These are phyloP conservation scores for Himalopsyche anomala DNA, from an alignment of 2,888 invertebrate genomes.

Conservation along the genomic window DNA sequence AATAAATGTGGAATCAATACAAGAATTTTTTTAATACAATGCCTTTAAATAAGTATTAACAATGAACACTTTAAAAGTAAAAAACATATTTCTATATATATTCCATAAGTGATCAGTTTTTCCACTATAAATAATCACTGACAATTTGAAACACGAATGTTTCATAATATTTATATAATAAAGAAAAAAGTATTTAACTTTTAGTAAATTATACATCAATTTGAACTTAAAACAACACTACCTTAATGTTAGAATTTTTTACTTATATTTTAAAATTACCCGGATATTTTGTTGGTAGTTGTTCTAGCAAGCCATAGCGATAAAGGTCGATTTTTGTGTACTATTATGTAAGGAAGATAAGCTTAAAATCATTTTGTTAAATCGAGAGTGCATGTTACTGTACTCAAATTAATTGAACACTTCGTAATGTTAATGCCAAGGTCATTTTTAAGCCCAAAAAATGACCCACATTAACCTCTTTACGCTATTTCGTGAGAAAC, in stretches of 20 bases:
- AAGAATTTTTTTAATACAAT: no score
- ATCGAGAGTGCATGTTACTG: conserved; percentile 38
- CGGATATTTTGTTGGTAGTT: conserved; percentile 22
- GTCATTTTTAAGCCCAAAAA: conserved; percentile 24
- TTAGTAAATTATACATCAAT: background rate
- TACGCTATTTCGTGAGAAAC: conserved; percentile 42
- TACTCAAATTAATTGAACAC: conserved; percentile 29
- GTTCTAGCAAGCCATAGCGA: background rate
- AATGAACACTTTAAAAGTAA: no score
- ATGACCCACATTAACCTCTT: conserved; percentile 42
- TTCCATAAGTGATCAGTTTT: no score
- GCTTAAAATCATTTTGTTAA: background rate
- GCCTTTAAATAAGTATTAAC: no score
- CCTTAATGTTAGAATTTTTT: background rate
- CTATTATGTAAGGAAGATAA: conserved; percentile 35
- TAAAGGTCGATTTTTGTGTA: conserved; percentile 1
- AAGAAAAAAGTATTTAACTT: background rate
- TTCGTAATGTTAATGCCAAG: conserved; percentile 29
- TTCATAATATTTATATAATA: no score
- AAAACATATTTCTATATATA: no score
- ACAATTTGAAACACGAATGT: no score
- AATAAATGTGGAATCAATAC: no score
- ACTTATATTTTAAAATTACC: conserved; percentile 12
- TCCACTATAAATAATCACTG: no score
- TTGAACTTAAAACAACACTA: background rate